These are phyloP conservation scores for Sturnira hondurensis DNA, from an alignment of 2,113 vertebrate species.

Conservation along the genomic window DNA sequence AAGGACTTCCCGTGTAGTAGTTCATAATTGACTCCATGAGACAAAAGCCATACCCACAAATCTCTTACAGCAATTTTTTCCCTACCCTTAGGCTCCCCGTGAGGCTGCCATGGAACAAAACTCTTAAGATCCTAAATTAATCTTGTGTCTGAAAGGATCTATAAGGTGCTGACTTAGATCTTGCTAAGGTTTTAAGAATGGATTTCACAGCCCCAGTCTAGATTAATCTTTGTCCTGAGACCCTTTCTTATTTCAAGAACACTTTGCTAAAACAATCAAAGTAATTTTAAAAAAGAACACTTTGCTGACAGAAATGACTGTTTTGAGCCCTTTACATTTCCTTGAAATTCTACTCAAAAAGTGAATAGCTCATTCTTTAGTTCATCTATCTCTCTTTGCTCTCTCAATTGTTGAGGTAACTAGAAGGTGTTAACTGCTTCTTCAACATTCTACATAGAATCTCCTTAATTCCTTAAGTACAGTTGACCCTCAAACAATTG, in stretches of 20 bases:
- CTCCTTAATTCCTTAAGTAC: background rate
- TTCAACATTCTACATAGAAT: background rate
- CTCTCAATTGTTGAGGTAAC: background rate
- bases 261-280: no score
- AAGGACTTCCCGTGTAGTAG: background rate
- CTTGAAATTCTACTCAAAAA: background rate
- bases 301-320: background rate
- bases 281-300: no score
- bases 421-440: background rate
- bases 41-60: background rate
- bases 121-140: background rate
- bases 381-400: background rate
- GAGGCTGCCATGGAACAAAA: background rate
- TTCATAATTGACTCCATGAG: background rate
- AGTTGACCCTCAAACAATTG: background rate
- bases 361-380: background rate
- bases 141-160: background rate
- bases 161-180: background rate
- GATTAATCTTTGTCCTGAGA: background rate
- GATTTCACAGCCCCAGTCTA: background rate
- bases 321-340: background rate
- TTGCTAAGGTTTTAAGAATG: background rate
- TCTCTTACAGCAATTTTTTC: background rate
- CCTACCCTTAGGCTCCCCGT: background rate
- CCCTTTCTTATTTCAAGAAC: conserved; percentile 4